phyloP scores from a whole-genome alignment of 2,888 invertebrate genomes.

The Troilus luridus region DNA sequence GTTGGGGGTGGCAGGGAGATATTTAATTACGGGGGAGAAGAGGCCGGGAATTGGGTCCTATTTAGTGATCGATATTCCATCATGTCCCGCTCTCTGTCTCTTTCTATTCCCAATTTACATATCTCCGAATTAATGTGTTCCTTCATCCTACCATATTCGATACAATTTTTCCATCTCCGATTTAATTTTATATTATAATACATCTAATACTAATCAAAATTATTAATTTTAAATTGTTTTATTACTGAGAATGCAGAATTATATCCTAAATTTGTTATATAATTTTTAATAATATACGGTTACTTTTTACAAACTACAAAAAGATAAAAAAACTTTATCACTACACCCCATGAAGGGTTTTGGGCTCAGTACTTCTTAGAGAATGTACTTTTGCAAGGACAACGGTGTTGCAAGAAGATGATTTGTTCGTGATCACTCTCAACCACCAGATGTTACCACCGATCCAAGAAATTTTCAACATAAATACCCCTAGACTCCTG shows the following conservation, averaged over 20 bases:
- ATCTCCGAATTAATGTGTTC: not conserved
- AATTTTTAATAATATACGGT: not conserved
- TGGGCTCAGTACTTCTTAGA: too few relatives aligned
- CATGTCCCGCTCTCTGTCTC: not conserved
- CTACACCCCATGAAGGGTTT: too few relatives aligned
- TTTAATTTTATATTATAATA: not conserved
- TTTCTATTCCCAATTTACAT: slow-evolving; percentile 3
- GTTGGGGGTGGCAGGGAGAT: not conserved
- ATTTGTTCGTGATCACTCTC: too few relatives aligned
- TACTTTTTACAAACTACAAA: too few relatives aligned
- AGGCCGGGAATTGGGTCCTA: slow-evolving; percentile 39
- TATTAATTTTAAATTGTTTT: too few relatives aligned
- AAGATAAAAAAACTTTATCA: too few relatives aligned
- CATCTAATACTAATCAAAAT: not conserved
- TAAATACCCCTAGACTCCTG: too few relatives aligned
- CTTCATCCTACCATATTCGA: not conserved
- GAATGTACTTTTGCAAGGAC: too few relatives aligned
- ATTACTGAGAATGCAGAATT: too few relatives aligned
- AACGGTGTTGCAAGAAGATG: too few relatives aligned
- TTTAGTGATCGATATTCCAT: slow-evolving; percentile 44
- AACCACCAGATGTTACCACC: too few relatives aligned
- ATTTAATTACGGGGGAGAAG: slow-evolving; percentile 33
- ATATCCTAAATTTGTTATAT: not conserved
- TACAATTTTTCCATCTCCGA: not conserved
- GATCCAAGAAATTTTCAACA: too few relatives aligned